Conservation (phyloP, 2,113 vertebrate genomes). For the Thermophis baileyi region DNA sequence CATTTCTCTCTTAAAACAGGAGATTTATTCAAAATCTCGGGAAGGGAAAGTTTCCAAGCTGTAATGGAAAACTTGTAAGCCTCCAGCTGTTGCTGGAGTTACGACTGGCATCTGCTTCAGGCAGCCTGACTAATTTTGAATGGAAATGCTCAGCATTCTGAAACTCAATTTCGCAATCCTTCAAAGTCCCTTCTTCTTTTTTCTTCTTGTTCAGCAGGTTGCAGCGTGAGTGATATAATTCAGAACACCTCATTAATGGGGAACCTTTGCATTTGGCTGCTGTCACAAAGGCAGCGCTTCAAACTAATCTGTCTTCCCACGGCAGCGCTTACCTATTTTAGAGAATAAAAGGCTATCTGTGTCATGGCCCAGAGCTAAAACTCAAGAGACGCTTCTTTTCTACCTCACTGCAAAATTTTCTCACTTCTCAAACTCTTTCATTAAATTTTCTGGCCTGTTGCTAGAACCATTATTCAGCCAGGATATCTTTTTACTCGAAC, state of each 20-base stretch:
- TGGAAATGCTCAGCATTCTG: background rate
- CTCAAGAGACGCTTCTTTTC: background rate
- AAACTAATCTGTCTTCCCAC: conserved; percentile 19
- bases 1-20: background rate
- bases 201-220: background rate
- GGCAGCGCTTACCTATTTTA: conserved; percentile 21
- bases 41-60: background rate
- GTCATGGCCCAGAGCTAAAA: conserved; percentile 14
- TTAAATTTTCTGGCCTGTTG: background rate
- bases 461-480: background rate
- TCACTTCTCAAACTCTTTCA: background rate
- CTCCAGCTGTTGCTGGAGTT: background rate
- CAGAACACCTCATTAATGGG: background rate
- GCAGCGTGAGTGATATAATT: background rate
- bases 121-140: background rate
- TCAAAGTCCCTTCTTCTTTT: background rate
- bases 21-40: background rate
- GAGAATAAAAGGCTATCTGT: conserved; percentile 18
- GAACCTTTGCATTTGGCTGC: conserved; percentile 9
- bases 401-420: background rate
- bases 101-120: background rate
- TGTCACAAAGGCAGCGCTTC: background rate
- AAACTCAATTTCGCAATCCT: background rate
- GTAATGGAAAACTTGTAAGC: background rate
- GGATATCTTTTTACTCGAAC: too few species aligned